These are phyloP conservation scores for Lophura nycthemera DNA, from an alignment of 2,113 vertebrate genomes.

Conservation along the genomic window DNA sequence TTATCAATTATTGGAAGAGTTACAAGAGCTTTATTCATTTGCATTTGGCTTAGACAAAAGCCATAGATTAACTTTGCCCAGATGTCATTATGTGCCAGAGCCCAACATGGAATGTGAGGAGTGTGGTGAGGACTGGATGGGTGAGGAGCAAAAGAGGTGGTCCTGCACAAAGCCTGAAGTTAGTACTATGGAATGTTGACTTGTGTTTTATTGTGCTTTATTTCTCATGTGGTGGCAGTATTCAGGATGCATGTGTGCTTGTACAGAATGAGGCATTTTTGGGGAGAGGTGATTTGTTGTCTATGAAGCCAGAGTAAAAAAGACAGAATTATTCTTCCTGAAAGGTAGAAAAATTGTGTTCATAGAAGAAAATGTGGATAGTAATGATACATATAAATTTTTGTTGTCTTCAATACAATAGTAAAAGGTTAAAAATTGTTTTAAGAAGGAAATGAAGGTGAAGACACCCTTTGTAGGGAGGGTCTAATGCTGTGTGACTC, in stretches of 20 bases:
- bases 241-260: not conserved
- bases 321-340: not conserved
- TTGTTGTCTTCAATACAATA: not conserved
- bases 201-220: not conserved
- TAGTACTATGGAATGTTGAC: not conserved
- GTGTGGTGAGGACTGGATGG: not conserved
- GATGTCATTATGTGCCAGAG: slow-evolving; percentile 1
- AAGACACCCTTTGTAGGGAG: not conserved
- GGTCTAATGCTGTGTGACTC: not conserved
- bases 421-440: not conserved
- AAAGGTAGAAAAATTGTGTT: not conserved
- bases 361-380: not conserved
- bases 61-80: not conserved
- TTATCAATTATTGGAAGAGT: slow-evolving; percentile 7
- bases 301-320: not conserved
- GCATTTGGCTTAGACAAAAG: not conserved
- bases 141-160: not conserved
- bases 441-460: not conserved
- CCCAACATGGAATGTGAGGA: not conserved
- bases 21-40: slow-evolving; percentile 27
- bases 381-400: not conserved
- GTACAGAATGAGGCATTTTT: not conserved
- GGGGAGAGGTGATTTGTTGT: not conserved
- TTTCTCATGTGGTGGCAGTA: not conserved
- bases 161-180: not conserved